These are phyloP conservation scores for Watsonalla cultraria DNA, from an alignment of 2,888 invertebrate species.

Conservation along the genomic window DNA sequence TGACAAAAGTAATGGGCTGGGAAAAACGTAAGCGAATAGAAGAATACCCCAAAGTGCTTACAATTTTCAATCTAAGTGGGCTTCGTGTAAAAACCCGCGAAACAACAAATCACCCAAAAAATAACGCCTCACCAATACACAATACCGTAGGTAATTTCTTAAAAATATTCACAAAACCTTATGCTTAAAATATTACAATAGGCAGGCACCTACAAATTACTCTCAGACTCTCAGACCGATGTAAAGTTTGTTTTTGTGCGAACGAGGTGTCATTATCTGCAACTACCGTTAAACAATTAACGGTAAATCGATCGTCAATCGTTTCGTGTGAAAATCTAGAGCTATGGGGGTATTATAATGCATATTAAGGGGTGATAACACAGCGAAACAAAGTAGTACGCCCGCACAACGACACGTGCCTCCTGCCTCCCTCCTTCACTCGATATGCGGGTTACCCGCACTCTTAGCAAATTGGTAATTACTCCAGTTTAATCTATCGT, in stretches of 20 bases:
- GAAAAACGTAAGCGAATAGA: no score
- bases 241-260: not conserved
- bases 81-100: no score
- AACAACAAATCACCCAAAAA: not conserved
- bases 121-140: no score
- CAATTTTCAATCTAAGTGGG: no score
- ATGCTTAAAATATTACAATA: not conserved
- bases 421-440: not conserved
- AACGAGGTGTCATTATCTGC: slow-evolving; percentile 1
- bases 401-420: slow-evolving; percentile 44
- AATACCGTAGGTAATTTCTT: not conserved
- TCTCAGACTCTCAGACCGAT: not conserved
- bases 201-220: not conserved
- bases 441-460: slow-evolving; percentile 1
- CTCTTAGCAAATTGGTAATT: not conserved
- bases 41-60: no score
- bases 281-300: slow-evolving; percentile 16
- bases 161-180: not conserved
- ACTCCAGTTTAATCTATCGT: not conserved
- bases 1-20: no score
- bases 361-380: slow-evolving; percentile 52
- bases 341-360: slow-evolving; percentile 57
- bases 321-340: slow-evolving; percentile 61
- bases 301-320: slow-evolving; percentile 26
- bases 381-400: slow-evolving; percentile 12